Conservation (phyloP, 2,113 vertebrate species). For the Climacteris rufus region DNA sequence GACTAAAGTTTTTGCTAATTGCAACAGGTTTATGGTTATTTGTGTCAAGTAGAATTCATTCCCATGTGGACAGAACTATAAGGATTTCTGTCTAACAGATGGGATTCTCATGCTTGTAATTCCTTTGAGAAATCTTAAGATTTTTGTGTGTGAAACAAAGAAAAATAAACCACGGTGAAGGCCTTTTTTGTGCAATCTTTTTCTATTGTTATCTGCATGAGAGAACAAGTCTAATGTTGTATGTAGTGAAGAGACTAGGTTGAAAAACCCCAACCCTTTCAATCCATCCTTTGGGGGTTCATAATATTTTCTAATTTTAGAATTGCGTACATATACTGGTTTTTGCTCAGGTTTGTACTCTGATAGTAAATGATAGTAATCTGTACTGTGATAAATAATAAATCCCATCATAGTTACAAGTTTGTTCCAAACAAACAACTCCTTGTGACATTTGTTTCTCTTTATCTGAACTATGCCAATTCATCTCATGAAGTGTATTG, state of each 20-base stretch:
- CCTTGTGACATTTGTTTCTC: neutral
- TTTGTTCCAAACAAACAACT: neutral
- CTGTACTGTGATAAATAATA: neutral
- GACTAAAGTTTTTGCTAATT: neutral
- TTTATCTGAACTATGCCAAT: neutral
- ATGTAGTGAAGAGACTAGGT: neutral
- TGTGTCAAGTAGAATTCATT: neutral
- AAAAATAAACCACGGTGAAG: neutral
- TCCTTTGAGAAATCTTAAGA: neutral
- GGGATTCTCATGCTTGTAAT: neutral
- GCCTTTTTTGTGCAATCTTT: neutral
- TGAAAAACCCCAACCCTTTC: neutral
- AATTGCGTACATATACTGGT: neutral
- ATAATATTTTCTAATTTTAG: neutral
- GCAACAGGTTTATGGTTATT: neutral
- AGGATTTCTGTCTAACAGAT: conserved; percentile 22
- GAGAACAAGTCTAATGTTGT: neutral
- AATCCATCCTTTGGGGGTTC: neutral
- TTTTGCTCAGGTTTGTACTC: neutral
- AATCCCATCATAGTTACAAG: neutral
- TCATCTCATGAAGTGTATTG: neutral
- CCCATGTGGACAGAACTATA: neutral
- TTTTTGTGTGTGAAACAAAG: neutral
- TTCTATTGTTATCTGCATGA: neutral
- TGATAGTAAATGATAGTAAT: neutral